phyloP scores from a whole-genome alignment of 2,113 vertebrate genomes.

The Synchiropus splendidus region DNA sequence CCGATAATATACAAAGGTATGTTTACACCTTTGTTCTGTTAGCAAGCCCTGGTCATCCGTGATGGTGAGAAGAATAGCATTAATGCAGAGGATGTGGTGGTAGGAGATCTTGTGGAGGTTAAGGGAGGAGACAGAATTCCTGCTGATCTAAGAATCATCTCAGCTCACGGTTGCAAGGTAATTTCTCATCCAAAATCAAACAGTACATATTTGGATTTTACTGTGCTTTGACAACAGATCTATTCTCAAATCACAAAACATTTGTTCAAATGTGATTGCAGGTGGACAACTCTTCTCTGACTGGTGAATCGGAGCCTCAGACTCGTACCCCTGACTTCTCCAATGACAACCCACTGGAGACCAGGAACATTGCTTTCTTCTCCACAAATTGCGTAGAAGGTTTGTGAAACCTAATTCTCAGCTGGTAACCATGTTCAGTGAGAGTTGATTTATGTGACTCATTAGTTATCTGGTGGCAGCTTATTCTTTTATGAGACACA shows the following conservation, averaged over 20 bases:
- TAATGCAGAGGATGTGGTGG: slow-evolving; percentile 85
- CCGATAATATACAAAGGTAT: not conserved
- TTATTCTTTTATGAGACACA: too few relatives aligned
- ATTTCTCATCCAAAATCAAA: not conserved
- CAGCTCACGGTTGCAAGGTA: slow-evolving; percentile 92
- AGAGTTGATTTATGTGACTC: too few relatives aligned
- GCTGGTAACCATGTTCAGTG: too few relatives aligned
- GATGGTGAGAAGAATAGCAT: slow-evolving; percentile 88
- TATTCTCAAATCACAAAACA: not conserved
- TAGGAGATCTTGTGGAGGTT: slow-evolving; percentile 89
- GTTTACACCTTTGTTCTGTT: not conserved
- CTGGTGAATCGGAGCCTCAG: slow-evolving; percentile 91
- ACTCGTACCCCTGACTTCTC: slow-evolving; percentile 88
- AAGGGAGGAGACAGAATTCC: slow-evolving; percentile 95
- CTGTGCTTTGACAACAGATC: too few relatives aligned
- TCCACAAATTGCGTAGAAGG: slow-evolving; percentile 96
- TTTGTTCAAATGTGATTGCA: slow-evolving; percentile 28
- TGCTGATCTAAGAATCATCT: slow-evolving; percentile 84
- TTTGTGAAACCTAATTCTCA: slow-evolving; percentile 29
- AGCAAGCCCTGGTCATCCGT: slow-evolving; percentile 95
- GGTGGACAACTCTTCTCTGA: slow-evolving; percentile 97
- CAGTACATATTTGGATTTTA: too few relatives aligned
- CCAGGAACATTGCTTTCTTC: slow-evolving; percentile 89
- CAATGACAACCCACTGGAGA: slow-evolving; percentile 88
- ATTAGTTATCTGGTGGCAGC: too few relatives aligned